Evolutionary conservation across 2,888 invertebrate species (phyloP).

Genomic region (Pantelozetes paolii): DNA sequence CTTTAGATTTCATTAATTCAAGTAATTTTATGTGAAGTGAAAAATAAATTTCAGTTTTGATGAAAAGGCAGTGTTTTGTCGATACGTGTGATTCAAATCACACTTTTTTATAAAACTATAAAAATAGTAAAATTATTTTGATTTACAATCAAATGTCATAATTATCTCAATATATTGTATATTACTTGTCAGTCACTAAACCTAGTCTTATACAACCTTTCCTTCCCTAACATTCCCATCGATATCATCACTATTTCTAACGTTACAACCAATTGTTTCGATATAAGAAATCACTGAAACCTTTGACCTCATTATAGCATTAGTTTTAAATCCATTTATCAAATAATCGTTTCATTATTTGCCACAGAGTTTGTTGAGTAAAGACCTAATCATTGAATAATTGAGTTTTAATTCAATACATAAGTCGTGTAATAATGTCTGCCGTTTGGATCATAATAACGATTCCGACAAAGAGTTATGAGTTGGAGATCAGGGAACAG

Average conservation of each 20-base stretch:
- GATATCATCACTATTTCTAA: not conserved
- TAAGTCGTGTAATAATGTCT: slow-evolving; percentile 24
- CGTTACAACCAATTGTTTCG: not conserved
- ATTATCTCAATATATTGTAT: no score
- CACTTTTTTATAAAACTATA: no score
- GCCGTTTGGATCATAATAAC: slow-evolving; percentile 41
- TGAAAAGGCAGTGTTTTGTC: no score
- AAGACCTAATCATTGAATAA: not conserved
- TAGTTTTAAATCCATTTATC: not conserved
- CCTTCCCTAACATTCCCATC: not conserved
- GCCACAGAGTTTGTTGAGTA: not conserved
- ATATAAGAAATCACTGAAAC: not conserved
- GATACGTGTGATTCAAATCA: no score
- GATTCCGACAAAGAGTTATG: slow-evolving; percentile 37
- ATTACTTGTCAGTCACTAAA: no score
- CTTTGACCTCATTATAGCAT: not conserved
- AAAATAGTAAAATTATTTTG: no score
- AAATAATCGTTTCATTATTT: not conserved
- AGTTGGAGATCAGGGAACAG: slow-evolving; percentile 20
- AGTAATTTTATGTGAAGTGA: no score
- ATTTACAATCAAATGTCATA: no score
- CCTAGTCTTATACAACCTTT: no score
- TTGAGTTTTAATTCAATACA: not conserved
- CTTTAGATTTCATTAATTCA: no score
- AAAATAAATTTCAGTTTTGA: no score